Evolutionary conservation across 2,797 vertebrate species (phyloP).

Genomic region (Champsocephalus esox): DNA sequence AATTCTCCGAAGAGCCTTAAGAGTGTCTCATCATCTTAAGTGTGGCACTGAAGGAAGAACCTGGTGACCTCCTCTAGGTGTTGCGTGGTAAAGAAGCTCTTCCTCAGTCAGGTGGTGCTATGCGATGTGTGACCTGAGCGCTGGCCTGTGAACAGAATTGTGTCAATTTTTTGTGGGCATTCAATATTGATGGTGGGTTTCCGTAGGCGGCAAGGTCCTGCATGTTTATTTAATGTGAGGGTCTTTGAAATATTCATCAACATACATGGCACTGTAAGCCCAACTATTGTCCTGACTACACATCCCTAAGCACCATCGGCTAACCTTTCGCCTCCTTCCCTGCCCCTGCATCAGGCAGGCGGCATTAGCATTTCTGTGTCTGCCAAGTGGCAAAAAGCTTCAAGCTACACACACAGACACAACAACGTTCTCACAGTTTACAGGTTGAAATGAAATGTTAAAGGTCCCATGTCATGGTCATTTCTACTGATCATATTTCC

Average conservation of each 20-base stretch:
- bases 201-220: conserved; percentile 49
- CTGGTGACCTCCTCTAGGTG: conserved; percentile 52
- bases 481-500: too few relatives aligned
- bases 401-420: background rate
- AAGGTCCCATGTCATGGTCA: too few relatives aligned
- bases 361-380: conserved; percentile 2
- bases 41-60: conserved; percentile 51
- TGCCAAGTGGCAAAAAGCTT: conserved; percentile 22
- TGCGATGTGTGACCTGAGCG: conserved; percentile 26
- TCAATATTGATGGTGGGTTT: conserved; percentile 76
- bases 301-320: conserved; percentile 16
- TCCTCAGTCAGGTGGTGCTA: conserved; percentile 29
- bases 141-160: conserved; percentile 30
- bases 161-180: conserved; percentile 53
- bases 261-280: conserved; percentile 59
- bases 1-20: conserved; percentile 32
- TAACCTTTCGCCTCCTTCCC: conserved; percentile 32
- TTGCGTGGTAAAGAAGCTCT: conserved; percentile 31
- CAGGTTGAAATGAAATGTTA: background rate
- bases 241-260: conserved; percentile 81
- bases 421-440: background rate
- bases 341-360: background rate
- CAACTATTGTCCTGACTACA: conserved; percentile 50
- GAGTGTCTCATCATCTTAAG: conserved; percentile 33
- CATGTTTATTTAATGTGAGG: conserved; percentile 82